Conservation (phyloP, 2,113 vertebrate species). For the Bettongia penicillata region DNA sequence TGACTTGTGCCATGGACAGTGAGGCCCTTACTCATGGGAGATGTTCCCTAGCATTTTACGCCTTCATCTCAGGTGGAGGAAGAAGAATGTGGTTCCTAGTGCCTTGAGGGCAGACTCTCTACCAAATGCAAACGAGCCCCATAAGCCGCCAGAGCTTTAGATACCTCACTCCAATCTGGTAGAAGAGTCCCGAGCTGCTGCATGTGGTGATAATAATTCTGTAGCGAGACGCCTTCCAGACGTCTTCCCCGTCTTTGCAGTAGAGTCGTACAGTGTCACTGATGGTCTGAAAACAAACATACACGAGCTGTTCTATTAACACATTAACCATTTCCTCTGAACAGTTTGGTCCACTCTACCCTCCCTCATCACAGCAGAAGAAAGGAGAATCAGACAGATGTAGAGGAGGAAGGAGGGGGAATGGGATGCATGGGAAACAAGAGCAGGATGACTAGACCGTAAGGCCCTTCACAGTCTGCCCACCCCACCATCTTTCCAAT, state of each 20-base stretch:
- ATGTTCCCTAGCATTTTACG: neutral
- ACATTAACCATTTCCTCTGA: neutral
- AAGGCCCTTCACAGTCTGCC: neutral
- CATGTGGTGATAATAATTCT: slow-evolving; percentile 94
- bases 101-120: neutral
- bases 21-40: neutral
- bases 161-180: slow-evolving; percentile 91
- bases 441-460: neutral
- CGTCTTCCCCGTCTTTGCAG: slow-evolving; percentile 91
- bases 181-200: slow-evolving; percentile 93
- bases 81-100: too few relatives aligned
- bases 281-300: slow-evolving; percentile 83
- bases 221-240: slow-evolving; percentile 90
- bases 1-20: neutral
- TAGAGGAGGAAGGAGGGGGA: neutral
- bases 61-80: neutral
- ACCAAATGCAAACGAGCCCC: neutral
- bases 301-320: neutral
- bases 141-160: rapidly evolving
- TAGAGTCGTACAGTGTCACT: slow-evolving; percentile 88
- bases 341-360: neutral
- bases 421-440: too few relatives aligned
- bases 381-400: neutral
- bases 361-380: neutral
- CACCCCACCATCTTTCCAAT: too few relatives aligned